Evolutionary conservation across 1,140 invertebrate genomes (phyloP).

Genomic region (Drosophila melanogaster): DNA sequence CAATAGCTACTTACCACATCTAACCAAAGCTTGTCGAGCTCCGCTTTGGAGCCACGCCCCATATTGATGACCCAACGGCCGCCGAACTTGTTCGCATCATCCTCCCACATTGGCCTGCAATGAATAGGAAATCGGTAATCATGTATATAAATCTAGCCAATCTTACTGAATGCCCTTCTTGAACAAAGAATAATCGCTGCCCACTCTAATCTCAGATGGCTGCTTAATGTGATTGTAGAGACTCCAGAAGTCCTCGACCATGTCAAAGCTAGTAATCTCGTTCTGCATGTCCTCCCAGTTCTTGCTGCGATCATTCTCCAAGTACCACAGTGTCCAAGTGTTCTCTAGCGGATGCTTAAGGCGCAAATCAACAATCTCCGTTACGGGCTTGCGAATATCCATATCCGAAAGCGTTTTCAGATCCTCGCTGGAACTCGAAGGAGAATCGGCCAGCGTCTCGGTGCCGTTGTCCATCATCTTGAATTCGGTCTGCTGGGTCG

Average conservation of each 20-base stretch:
- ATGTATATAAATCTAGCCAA: background rate
- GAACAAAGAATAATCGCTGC: constrained; percentile 98
- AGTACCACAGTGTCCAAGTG: constrained; percentile 99
- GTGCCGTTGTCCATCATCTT: constrained; percentile 47
- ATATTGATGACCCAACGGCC: constrained; percentile 98
- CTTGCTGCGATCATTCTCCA: constrained; percentile 95
- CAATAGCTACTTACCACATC: constrained; percentile 92
- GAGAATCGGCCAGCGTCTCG: constrained; percentile 30
- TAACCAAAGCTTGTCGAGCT: constrained; percentile 97
- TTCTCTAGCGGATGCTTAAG: constrained; percentile 97
- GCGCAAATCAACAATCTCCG: constrained; percentile 6
- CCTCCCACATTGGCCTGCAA: constrained; percentile 98
- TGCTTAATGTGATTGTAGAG: constrained; percentile 98
- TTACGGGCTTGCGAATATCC: constrained; percentile 5
- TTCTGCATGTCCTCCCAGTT: constrained; percentile 94
- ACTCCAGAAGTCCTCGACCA: constrained; percentile 95
- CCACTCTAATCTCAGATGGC: constrained; percentile 95
- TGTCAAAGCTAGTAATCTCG: constrained; percentile 96
- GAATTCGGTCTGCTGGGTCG: constrained; percentile 50
- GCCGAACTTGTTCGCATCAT: constrained; percentile 92
- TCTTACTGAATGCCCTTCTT: constrained; percentile 93
- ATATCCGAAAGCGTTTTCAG: constrained; percentile 15
- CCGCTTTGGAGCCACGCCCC: constrained; percentile 91
- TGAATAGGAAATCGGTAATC: background rate
- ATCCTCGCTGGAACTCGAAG: constrained; percentile 34